phyloP scores from a whole-genome alignment of 2,113 vertebrate genomes.

The Corapipo altera region DNA sequence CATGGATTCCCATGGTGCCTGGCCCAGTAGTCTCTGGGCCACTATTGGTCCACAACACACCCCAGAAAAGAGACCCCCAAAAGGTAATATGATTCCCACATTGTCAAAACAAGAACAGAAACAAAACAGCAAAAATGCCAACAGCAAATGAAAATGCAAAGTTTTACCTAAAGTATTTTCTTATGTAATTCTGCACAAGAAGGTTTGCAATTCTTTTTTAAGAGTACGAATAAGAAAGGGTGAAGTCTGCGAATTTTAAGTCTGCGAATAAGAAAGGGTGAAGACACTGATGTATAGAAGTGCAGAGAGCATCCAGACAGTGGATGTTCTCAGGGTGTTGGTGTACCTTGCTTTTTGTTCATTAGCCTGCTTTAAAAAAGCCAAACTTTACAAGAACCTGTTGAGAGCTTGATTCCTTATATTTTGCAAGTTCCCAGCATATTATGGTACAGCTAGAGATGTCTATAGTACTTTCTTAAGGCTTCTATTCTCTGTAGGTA shows the following conservation, averaged over 20 bases:
- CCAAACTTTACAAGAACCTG: not conserved
- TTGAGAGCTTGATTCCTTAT: not conserved
- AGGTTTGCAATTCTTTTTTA: not conserved
- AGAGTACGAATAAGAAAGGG: not conserved
- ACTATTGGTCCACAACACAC: not conserved
- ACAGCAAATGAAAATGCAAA: not conserved
- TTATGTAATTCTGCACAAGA: not conserved
- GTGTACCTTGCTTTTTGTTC: not conserved
- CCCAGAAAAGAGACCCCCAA: not conserved
- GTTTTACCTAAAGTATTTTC: not conserved
- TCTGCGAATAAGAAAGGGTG: not conserved
- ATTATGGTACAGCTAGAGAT: not conserved
- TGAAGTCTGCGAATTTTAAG: too few species aligned
- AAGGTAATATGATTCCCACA: not conserved
- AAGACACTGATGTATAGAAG: not conserved
- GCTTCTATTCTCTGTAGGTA: not conserved
- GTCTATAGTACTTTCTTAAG: not conserved
- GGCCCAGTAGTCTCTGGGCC: not conserved
- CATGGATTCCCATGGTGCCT: not conserved
- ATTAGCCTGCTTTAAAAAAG: not conserved
- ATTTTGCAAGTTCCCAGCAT: not conserved
- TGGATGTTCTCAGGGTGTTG: not conserved
- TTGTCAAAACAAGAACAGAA: not conserved
- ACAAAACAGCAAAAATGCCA: not conserved
- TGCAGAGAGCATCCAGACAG: not conserved